phyloP scores from a whole-genome alignment of 2,888 invertebrate species.

The Mythimna pallens region DNA sequence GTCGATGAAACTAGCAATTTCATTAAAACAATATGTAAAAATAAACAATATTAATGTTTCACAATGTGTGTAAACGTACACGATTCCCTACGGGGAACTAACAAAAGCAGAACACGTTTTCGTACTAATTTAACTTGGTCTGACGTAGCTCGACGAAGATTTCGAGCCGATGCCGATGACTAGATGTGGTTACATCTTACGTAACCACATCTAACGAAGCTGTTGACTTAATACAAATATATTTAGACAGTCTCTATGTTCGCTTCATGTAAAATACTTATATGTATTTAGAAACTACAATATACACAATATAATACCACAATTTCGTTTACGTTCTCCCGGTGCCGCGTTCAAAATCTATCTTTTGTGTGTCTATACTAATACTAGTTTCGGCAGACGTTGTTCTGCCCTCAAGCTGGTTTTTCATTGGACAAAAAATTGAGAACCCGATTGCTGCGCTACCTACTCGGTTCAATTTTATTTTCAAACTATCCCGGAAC shows the following conservation, averaged over 20 bases:
- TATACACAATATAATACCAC: too few species aligned
- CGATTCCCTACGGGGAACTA: conserved; percentile 72
- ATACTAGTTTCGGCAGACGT: too few species aligned
- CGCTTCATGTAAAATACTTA: conserved; percentile 8
- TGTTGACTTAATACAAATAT: conserved; percentile 28
- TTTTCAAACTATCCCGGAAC: too few species aligned
- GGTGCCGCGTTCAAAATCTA: not conserved
- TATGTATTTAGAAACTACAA: not conserved
- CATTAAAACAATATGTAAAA: conserved; percentile 56
- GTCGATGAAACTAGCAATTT: conserved; percentile 41
- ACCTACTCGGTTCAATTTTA: too few species aligned
- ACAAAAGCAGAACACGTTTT: conserved; percentile 81
- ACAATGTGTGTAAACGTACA: conserved; percentile 68
- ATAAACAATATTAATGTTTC: conserved; percentile 70
- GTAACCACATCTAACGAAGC: conserved; percentile 40
- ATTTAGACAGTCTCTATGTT: conserved; percentile 24
- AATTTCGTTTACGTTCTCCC: not conserved
- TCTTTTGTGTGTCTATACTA: too few species aligned
- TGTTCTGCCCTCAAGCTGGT: not conserved
- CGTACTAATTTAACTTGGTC: conserved; percentile 81
- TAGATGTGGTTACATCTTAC: conserved; percentile 48
- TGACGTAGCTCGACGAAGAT: conserved; percentile 68
- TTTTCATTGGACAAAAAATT: not conserved
- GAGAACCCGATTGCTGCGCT: not conserved
- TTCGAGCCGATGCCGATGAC: conserved; percentile 43